A percentile compares a stretch with the other conserved stretches of the same genome.
Evolutionary conservation across 2,113 vertebrate species (phyloP).

Genomic region (Embiotoca jacksoni): DNA sequence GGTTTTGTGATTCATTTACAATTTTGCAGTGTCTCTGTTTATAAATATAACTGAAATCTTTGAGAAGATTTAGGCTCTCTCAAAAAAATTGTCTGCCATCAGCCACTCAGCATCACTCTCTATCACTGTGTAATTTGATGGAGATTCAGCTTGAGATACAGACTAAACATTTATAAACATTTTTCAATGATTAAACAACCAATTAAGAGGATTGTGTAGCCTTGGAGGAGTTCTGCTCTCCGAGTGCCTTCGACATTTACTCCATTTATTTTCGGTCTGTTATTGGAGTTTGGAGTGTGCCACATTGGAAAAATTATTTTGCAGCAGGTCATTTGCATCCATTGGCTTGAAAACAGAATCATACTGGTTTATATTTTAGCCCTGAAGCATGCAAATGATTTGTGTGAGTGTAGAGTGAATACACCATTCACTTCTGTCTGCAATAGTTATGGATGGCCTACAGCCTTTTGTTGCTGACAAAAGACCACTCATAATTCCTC

Average conservation of each 20-base stretch:
- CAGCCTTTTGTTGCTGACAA: slow-evolving; percentile 60
- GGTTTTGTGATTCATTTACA: not conserved
- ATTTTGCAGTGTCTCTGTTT: too few relatives aligned
- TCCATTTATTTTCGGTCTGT: slow-evolving; percentile 19
- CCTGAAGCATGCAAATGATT: slow-evolving; percentile 56
- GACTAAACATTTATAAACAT: not conserved
- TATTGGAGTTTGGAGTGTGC: slow-evolving; percentile 23
- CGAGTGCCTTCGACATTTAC: slow-evolving; percentile 12
- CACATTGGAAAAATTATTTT: slow-evolving; percentile 42
- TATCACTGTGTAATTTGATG: not conserved
- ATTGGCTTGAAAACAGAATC: slow-evolving; percentile 64
- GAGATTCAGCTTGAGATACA: not conserved
- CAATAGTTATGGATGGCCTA: slow-evolving; percentile 63
- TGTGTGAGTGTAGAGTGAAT: slow-evolving; percentile 69
- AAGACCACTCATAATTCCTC: slow-evolving; percentile 56
- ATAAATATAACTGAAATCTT: not conserved
- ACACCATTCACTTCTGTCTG: slow-evolving; percentile 62
- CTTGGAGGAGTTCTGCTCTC: slow-evolving; percentile 3
- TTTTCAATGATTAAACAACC: slow-evolving; percentile 12
- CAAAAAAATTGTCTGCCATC: not conserved
- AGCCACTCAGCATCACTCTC: not conserved
- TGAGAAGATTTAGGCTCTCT: not conserved
- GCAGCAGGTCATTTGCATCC: slow-evolving; percentile 63
- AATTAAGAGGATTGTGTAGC: slow-evolving; percentile 26
- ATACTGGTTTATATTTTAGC: slow-evolving; percentile 69